phyloP scores from a whole-genome alignment of 1,140 invertebrate genomes.

The Macrotrachela quadricornifera region DNA sequence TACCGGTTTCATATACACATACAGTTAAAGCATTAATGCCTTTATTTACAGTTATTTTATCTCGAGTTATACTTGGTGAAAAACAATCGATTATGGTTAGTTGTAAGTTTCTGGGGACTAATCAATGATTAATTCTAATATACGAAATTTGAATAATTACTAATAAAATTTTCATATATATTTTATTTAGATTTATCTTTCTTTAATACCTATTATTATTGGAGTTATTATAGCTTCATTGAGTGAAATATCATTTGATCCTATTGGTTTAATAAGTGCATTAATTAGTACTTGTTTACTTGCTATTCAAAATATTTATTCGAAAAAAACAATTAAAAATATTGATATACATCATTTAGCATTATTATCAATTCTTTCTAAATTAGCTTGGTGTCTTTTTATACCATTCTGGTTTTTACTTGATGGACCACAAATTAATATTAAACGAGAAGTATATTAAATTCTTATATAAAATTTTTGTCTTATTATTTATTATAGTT shows the following conservation, averaged over 20 bases:
- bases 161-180: no score
- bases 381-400: conserved; percentile 16
- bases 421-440: no score
- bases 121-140: no score
- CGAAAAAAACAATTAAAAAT: conserved; percentile 53
- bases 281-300: conserved; percentile 68
- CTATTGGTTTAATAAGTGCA: conserved; percentile 61
- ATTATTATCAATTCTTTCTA: conserved; percentile 44
- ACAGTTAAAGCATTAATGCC: conserved; percentile 91
- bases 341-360: background rate
- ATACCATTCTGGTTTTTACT: no score
- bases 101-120: no score
- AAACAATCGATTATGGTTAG: conserved; percentile 16
- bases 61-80: conserved; percentile 47
- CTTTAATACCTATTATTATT: conserved; percentile 65
- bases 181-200: conserved; percentile 20
- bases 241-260: conserved; percentile 74
- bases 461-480: no score
- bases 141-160: no score
- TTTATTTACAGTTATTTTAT: conserved; percentile 71
- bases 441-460: no score
- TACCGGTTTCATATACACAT: conserved; percentile 85
- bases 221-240: conserved; percentile 75
- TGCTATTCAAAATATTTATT: conserved; percentile 76
- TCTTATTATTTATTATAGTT: no score